These are phyloP conservation scores for Aphrophora alni DNA, from an alignment of 2,888 invertebrate species.

Conservation along the genomic window DNA sequence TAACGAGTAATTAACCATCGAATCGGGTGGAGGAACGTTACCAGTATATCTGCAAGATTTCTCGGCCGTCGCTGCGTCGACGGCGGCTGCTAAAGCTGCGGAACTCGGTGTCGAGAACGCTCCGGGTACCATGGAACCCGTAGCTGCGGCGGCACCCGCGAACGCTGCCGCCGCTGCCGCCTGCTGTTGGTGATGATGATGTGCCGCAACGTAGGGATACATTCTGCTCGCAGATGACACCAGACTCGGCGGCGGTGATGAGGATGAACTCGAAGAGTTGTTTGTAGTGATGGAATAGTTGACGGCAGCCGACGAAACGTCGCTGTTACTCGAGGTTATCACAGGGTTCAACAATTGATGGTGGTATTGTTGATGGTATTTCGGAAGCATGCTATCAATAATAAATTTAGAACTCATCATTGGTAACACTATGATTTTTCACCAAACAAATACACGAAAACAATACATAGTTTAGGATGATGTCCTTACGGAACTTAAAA, in stretches of 20 bases:
- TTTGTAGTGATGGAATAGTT: conserved; percentile 63
- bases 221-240: conserved; percentile 70
- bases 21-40: conserved; percentile 71
- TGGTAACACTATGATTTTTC: conserved; percentile 40
- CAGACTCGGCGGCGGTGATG: conserved; percentile 62
- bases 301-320: conserved; percentile 65
- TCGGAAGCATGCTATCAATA: conserved; percentile 97
- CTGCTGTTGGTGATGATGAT: conserved; percentile 73
- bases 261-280: conserved; percentile 58
- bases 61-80: conserved; percentile 71
- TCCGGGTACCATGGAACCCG: conserved; percentile 69
- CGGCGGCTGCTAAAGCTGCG: conserved; percentile 70
- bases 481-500: conserved; percentile 3
- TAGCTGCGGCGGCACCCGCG: conserved; percentile 66
- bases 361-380: conserved; percentile 79
- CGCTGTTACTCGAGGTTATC: conserved; percentile 69
- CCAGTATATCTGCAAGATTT: conserved; percentile 80
- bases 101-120: conserved; percentile 63
- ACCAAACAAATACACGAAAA: background rate
- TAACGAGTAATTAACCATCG: conserved; percentile 83
- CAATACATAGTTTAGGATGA: conserved; percentile 17
- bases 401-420: conserved; percentile 95
- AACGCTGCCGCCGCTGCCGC: conserved; percentile 70
- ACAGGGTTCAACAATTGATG: conserved; percentile 67
- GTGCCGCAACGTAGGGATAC: conserved; percentile 86